A percentile compares a stretch with the other conserved stretches of the same genome.
Evolutionary conservation across 2,888 invertebrate species (phyloP).

Genomic region (Limenitis camilla): DNA sequence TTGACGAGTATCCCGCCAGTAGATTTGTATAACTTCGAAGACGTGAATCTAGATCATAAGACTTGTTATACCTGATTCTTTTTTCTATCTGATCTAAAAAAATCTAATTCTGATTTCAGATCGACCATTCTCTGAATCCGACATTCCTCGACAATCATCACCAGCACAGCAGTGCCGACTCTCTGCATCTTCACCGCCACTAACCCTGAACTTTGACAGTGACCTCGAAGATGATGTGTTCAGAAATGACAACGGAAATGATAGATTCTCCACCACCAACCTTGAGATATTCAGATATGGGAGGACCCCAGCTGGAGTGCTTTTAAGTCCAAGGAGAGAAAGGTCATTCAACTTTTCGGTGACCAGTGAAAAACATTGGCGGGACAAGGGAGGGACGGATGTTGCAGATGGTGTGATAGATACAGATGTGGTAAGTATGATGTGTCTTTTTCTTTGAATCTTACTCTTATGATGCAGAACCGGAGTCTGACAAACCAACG

Average conservation of each 20-base stretch:
- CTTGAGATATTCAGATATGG: constrained; percentile 61
- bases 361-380: constrained; percentile 65
- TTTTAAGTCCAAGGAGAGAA: constrained; percentile 59
- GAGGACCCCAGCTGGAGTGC: constrained; percentile 60
- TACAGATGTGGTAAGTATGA: constrained; percentile 54
- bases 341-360: constrained; percentile 59
- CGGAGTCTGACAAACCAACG: no score
- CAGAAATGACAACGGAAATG: constrained; percentile 54
- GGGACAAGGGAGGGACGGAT: constrained; percentile 67
- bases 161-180: constrained; percentile 43
- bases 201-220: constrained; percentile 52
- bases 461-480: no score
- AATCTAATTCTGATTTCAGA: constrained; percentile 42
- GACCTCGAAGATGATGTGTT: constrained; percentile 70
- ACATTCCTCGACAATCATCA: constrained; percentile 42
- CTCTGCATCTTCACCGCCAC: constrained; percentile 59
- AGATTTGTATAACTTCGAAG: not conserved
- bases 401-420: constrained; percentile 51
- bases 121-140: constrained; percentile 64
- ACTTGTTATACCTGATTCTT: no score
- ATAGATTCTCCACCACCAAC: constrained; percentile 55
- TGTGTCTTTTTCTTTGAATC: not conserved
- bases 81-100: no score
- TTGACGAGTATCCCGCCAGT: no score
- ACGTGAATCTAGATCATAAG: not conserved